Percentiles rank a stretch among this genome's conserved stretches.
phyloP scores from a whole-genome alignment of 30 jellyfish, hydroid and myxozoan genomes.

The Aurelia coerulea region DNA sequence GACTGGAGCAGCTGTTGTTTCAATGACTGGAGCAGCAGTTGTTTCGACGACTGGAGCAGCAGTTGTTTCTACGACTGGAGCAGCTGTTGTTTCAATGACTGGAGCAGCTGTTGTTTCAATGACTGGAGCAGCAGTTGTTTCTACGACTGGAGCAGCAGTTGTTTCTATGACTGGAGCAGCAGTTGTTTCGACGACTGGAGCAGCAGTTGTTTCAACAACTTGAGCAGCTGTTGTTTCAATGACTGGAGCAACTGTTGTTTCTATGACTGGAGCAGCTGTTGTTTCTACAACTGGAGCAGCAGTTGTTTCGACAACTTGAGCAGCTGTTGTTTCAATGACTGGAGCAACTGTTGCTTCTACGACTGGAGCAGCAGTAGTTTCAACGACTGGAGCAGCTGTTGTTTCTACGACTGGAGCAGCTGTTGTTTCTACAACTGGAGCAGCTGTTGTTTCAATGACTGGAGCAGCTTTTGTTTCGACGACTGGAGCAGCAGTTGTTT shows the following conservation, averaged over 20 bases:
- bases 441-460: conserved; percentile 55
- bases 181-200: conserved; percentile 8
- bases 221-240: conserved; percentile 23
- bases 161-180: conserved; percentile 2
- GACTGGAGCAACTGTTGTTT: conserved; percentile 27
- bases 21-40: conserved; percentile 25
- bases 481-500: conserved; percentile 48
- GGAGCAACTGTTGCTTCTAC: too few species aligned
- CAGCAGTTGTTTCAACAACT: conserved; percentile 11
- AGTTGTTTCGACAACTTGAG: too few species aligned
- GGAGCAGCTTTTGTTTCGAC: conserved; percentile 57
- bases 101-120: conserved; percentile 11
- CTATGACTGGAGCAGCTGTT: too few species aligned
- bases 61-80: conserved; percentile 16
- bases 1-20: conserved; percentile 46
- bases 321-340: too few species aligned
- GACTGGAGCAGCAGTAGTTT: too few species aligned
- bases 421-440: conserved; percentile 50
- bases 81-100: neutral
- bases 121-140: conserved; percentile 15
- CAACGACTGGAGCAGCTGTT: too few species aligned
- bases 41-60: conserved; percentile 29
- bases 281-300: too few species aligned
- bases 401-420: conserved; percentile 16
- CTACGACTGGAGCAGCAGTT: conserved; percentile 15